Conservation (phyloP, 2,797 vertebrate species). For the Spatula versicolor region DNA sequence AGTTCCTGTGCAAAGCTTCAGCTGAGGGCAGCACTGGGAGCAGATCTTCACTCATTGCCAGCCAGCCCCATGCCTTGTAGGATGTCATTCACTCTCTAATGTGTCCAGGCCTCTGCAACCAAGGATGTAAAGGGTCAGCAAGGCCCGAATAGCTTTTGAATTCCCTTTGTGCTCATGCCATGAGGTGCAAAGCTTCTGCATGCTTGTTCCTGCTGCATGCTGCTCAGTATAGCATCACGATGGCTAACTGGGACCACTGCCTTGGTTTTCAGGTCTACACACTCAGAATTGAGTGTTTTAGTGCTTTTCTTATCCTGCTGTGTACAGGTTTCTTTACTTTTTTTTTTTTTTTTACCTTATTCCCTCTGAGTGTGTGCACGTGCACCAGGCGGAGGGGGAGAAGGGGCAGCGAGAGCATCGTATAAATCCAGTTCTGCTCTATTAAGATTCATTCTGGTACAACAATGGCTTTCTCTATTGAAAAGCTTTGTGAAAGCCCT, state of each 20-base stretch:
- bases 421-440: constrained; percentile 60
- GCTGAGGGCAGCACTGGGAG: background rate
- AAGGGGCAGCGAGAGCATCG: background rate
- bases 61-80: accelerated
- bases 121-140: background rate
- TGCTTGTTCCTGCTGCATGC: background rate
- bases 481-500: constrained; percentile 46
- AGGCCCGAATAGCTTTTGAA: background rate
- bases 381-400: background rate
- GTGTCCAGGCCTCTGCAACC: background rate
- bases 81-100: background rate
- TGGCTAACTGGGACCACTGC: background rate
- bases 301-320: background rate
- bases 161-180: background rate
- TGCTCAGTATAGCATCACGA: too few relatives aligned
- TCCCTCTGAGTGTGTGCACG: background rate
- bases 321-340: background rate
- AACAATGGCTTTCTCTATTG: constrained; percentile 51
- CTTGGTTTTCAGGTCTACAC: background rate
- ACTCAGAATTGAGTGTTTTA: background rate
- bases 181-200: background rate
- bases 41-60: background rate
- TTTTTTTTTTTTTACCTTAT: background rate
- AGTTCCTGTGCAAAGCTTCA: background rate
- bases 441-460: constrained; percentile 51